Conservation (phyloP, 2,797 vertebrate species). For the Acanthornis magna region DNA sequence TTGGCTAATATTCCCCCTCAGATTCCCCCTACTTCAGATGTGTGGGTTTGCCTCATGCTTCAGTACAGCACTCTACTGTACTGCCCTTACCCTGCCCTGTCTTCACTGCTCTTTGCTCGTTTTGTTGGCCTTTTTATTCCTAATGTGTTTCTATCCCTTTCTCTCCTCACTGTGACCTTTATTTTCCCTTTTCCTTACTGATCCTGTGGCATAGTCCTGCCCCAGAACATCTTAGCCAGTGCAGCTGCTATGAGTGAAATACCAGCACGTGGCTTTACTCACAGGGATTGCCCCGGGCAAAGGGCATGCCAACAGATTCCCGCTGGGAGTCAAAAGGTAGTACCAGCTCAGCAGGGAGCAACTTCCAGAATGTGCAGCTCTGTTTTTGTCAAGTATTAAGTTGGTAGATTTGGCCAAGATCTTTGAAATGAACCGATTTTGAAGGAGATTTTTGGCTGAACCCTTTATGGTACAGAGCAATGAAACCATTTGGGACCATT, state of each 20-base stretch:
- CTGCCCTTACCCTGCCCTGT: not conserved
- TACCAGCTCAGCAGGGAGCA: not conserved
- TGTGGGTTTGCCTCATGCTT: not conserved
- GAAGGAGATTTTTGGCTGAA: not conserved
- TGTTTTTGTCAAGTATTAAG: not conserved
- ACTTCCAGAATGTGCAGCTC: not conserved
- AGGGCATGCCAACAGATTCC: not conserved
- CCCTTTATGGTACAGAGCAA: not conserved
- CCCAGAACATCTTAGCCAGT: not conserved
- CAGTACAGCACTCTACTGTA: not conserved
- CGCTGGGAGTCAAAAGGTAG: not conserved
- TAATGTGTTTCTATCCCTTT: not conserved
- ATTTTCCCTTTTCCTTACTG: not conserved
- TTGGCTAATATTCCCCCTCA: not conserved
- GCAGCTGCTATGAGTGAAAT: not conserved
- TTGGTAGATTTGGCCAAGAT: not conserved
- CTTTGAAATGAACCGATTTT: not conserved
- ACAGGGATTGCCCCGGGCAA: fast-evolving
- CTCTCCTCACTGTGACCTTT: not conserved
- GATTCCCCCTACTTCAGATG: not conserved
- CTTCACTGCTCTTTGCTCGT: not conserved
- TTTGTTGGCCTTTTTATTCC: not conserved
- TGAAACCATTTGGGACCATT: not conserved
- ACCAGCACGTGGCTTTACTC: not conserved
- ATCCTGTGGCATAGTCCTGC: not conserved